These are phyloP conservation scores for Hozukius guyotensis DNA, from an alignment of 2,797 vertebrate genomes.

Conservation along the genomic window DNA sequence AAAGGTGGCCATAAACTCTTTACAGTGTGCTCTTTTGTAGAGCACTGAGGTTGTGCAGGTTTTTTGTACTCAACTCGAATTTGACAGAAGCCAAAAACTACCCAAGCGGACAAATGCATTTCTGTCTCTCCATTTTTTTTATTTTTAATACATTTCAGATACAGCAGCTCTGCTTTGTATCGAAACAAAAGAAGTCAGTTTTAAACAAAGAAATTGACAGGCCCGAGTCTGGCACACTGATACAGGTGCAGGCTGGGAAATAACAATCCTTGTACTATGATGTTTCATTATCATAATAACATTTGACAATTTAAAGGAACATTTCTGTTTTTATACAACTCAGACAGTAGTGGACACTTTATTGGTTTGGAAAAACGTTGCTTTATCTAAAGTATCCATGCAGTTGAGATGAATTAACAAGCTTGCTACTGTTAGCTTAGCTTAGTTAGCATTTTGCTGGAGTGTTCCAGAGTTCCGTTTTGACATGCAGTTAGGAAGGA, in stretches of 20 bases:
- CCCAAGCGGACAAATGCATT: neutral
- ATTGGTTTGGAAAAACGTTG: neutral
- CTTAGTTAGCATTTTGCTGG: neutral
- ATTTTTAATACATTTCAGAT: conserved; percentile 35
- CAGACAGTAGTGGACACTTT: neutral
- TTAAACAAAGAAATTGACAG: conserved; percentile 76
- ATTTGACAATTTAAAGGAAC: conserved; percentile 21
- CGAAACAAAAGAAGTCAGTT: conserved; percentile 42
- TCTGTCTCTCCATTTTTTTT: conserved; percentile 3
- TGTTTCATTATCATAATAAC: conserved; percentile 42
- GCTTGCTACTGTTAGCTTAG: neutral
- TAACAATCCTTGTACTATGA: conserved; percentile 31
- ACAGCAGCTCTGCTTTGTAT: conserved; percentile 54
- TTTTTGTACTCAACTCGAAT: neutral
- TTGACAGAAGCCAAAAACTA: neutral
- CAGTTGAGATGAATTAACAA: neutral
- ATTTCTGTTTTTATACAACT: conserved; percentile 2
- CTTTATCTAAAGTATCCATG: neutral
- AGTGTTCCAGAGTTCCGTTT: neutral
- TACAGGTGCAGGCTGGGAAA: conserved; percentile 88
- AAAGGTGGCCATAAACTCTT: neutral
- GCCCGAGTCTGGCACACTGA: conserved; percentile 88
- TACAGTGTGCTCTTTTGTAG: too few relatives aligned
- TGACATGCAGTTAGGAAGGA: neutral
- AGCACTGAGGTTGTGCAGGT: neutral